Conservation (phyloP, 2,113 vertebrate genomes). For the Phoxinus phoxinus region DNA sequence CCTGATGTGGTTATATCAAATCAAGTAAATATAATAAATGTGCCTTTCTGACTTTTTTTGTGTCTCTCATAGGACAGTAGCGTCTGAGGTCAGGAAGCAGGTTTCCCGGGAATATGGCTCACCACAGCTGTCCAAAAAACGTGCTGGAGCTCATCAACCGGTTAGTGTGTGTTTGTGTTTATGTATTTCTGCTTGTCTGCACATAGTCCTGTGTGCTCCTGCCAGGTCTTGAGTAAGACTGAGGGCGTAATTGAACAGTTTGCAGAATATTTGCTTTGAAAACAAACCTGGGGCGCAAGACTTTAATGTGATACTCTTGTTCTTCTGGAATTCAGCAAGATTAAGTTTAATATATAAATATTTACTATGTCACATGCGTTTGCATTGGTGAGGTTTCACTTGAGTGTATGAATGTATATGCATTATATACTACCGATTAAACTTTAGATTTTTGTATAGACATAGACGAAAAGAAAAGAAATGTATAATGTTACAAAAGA, state of each 20-base stretch:
- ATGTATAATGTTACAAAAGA: too few relatives aligned
- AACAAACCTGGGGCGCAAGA: neutral
- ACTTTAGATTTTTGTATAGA: too few relatives aligned
- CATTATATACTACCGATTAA: too few relatives aligned
- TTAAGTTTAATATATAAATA: neutral
- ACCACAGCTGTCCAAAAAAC: slow-evolving; percentile 85
- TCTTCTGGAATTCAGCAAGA: neutral
- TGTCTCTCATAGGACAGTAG: slow-evolving; percentile 80
- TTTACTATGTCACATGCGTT: neutral
- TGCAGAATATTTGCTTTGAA: slow-evolving; percentile 31
- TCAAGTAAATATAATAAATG: neutral
- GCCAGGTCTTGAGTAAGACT: slow-evolving; percentile 8
- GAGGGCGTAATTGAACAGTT: slow-evolving; percentile 7
- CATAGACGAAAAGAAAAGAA: too few relatives aligned
- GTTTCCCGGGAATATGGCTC: slow-evolving; percentile 88
- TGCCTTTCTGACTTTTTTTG: slow-evolving; percentile 16
- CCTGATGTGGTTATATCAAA: neutral
- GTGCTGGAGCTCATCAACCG: slow-evolving; percentile 76
- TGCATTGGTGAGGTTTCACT: neutral
- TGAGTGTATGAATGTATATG: too few relatives aligned
- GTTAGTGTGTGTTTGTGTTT: slow-evolving; percentile 73
- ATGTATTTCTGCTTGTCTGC: slow-evolving; percentile 46
- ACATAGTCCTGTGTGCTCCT: neutral
- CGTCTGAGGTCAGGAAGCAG: slow-evolving; percentile 90
- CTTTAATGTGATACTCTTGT: neutral